phyloP scores from a whole-genome alignment of 2,888 invertebrate genomes.

The Zaprionus bogoriensis region DNA sequence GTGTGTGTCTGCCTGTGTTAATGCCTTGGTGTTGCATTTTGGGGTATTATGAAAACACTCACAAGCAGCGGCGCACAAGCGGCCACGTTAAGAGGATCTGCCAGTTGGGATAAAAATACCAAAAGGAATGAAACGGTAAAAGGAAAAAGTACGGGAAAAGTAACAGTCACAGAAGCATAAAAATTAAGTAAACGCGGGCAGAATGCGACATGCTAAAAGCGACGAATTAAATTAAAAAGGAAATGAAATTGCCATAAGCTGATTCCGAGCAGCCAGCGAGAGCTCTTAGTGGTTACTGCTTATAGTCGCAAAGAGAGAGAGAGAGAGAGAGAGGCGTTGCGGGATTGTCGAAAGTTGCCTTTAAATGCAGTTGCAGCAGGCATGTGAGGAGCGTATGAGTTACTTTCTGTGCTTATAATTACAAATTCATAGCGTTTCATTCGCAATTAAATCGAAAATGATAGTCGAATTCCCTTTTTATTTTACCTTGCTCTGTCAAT shows the following conservation, averaged over 20 bases:
- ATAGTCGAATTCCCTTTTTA: not conserved
- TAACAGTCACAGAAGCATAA: constrained; percentile 7
- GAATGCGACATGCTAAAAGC: constrained; percentile 44
- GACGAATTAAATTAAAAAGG: constrained; percentile 74
- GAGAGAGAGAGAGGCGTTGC: too few species aligned
- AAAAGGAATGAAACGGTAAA: constrained; percentile 4
- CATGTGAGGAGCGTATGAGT: too few species aligned
- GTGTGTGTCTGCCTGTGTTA: constrained; percentile 34
- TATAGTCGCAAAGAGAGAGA: too few species aligned
- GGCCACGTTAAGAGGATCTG: constrained; percentile 67
- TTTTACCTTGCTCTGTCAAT: not conserved
- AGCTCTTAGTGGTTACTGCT: constrained; percentile 20
- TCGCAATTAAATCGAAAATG: not conserved
- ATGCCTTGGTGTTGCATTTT: constrained; percentile 63
- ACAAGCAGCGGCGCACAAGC: constrained; percentile 15
- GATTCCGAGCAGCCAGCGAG: constrained; percentile 18
- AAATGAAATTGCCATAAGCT: constrained; percentile 64
- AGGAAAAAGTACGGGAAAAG: constrained; percentile 1
- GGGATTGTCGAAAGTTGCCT: too few species aligned
- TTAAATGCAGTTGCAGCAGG: too few species aligned
- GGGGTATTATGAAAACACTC: constrained; percentile 44
- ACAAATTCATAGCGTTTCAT: too few species aligned
- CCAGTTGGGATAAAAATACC: constrained; percentile 18
- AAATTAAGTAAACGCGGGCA: constrained; percentile 41
- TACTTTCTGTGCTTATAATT: too few species aligned